Evolutionary conservation across 2,888 invertebrate genomes (phyloP).

Genomic region (Liopterus haemorrhoidalis): DNA sequence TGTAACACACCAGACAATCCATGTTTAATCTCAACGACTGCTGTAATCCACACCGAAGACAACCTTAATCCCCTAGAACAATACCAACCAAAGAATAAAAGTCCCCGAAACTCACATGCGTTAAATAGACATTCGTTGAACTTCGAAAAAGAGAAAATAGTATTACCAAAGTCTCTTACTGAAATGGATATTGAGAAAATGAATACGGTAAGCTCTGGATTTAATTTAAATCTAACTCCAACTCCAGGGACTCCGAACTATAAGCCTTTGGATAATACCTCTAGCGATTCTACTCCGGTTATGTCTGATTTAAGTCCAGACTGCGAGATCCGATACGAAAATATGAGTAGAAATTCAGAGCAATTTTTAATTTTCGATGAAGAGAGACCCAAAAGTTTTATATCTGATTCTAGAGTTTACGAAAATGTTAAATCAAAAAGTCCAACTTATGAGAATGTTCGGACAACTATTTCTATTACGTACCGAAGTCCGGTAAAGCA

Average conservation of each 20-base stretch:
- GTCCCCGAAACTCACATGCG: constrained; percentile 41
- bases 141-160: constrained; percentile 33
- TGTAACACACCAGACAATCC: constrained; percentile 66
- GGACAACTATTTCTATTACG: constrained; percentile 68
- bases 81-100: constrained; percentile 44
- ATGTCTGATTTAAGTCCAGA: constrained; percentile 38
- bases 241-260: constrained; percentile 43
- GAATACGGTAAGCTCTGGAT: constrained; percentile 31
- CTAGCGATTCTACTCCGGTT: constrained; percentile 40
- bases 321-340: constrained; percentile 32
- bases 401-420: constrained; percentile 9
- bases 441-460: constrained; percentile 50
- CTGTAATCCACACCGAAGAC: constrained; percentile 38
- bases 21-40: constrained; percentile 40
- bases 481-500: constrained; percentile 59
- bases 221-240: constrained; percentile 38
- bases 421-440: constrained; percentile 48
- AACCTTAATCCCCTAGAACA: constrained; percentile 31
- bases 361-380: too few relatives aligned
- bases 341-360: constrained; percentile 29
- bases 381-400: constrained; percentile 1
- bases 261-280: constrained; percentile 39
- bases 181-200: constrained; percentile 38
- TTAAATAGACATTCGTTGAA: constrained; percentile 40
- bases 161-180: constrained; percentile 40